Evolutionary conservation across 2,888 invertebrate genomes (phyloP), one percentile per base, ranked within the genome.

Genomic region (Meganola albula): DNA sequence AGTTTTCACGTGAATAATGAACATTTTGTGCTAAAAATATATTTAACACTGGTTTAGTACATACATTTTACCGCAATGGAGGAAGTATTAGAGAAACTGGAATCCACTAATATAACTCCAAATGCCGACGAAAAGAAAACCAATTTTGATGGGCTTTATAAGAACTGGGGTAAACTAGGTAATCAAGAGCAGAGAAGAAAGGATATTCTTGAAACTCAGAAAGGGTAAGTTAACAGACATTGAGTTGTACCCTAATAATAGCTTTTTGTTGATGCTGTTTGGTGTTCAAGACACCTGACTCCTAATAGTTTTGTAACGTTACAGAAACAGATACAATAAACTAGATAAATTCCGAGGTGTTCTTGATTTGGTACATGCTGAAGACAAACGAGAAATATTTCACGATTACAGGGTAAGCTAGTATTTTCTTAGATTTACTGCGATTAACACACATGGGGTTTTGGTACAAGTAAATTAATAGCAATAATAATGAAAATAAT

Each of bases 201-300:
- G 36, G 68, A 82, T 50, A 63, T 89, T 20, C 69, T 92, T n/a
- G 69, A 86, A 34, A 64, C 69, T 10, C 90, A 90, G 53, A 91
- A 89, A 78, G 69, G 74, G 91, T 90, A 75, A 55, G 47, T 24
- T n/a, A n/a, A n/a, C n/a, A n/a, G n/a, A n/a, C n/a, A n/a, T n/a
- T n/a, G n/a, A n/a, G n/a, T n/a, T n/a, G n/a, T n/a, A n/a, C n/a
- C n/a, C n/a, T n/a, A n/a, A n/a, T n/a, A n/a, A n/a, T n/a, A n/a
- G n/a, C n/a, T n/a, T n/a, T n/a, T n/a, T n/a, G n/a, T n/a, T n/a
- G n/a, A n/a, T n/a, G n/a, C n/a, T n/a, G n/a, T n/a, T n/a, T n/a
- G n/a, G n/a, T n/a, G n/a, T n/a, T n/a, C n/a, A n/a, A n/a, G n/a
- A n/a, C n/a, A n/a, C n/a, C n/a, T n/a, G n/a, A n/a, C n/a, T n/a